Evolutionary conservation across 2,113 vertebrate genomes (phyloP), one percentile per base, ranked within the genome.

Genomic region (Vicugna pacos): DNA sequence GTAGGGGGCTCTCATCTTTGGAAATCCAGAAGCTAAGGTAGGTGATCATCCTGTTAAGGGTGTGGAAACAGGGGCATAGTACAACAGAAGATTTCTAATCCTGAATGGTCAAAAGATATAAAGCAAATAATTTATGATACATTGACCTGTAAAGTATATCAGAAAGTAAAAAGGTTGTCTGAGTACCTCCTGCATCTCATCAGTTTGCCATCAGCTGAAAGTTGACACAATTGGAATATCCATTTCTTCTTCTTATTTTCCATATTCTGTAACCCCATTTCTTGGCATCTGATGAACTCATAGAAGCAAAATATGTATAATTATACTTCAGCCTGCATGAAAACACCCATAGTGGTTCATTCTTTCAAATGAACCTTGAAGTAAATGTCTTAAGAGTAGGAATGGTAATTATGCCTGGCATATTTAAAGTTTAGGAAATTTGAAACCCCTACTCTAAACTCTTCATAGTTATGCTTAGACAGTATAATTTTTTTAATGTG

Each of bases 371-470:
- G 26, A 81, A 2, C 20, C 35, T 85, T 93, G 46, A 83, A 92
- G 35, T 60, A 88, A 87, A 86, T 4, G 32, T 62, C 20, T 79
- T 48, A 20, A 64, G 5, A 52, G 1, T 35, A 76, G 4, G 22
- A 90, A 62, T 32, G 17, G 8, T 48, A 82, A n/a, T 79, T 87
- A 46, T 22, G 0, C 16, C 15, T 62, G 24, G n/a, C 4, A 65
- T 30, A 92, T 65, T 94, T 89, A 42, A 89, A 65, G 89, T 65
- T 69, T 32, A 64, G 58, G 22, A 92, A 85, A 86, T 20, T 60
- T 26, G 1, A 32, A 62, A 38, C 65, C 20, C 17, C 15, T 65
- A 54, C 3, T 17, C 6, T 60, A 46, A 83, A 38, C 8, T 42
- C 26, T 3, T 46, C n/a, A 16, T 6, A 16, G 11, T 24, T 89